phyloP scores from a whole-genome alignment of 92 coral and sea anemone genomes.

The Hydrozoanthus gracilis region DNA sequence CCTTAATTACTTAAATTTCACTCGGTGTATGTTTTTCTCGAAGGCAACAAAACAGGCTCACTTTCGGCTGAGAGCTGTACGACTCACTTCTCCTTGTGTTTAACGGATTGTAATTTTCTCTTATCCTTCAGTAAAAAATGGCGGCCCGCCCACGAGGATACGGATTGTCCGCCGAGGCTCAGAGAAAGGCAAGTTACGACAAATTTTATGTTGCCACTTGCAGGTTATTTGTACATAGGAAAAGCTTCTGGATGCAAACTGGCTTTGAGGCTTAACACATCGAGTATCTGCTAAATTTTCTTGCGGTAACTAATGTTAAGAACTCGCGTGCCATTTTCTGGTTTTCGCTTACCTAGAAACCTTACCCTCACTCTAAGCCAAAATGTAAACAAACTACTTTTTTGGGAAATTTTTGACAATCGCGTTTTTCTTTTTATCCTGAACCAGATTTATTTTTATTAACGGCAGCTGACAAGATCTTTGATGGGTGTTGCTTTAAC shows the following conservation, averaged over 20 bases:
- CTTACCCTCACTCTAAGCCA: neutral
- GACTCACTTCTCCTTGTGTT: too few relatives aligned
- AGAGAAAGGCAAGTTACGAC: slow-evolving; percentile 8
- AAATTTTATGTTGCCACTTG: too few relatives aligned
- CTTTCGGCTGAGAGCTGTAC: neutral
- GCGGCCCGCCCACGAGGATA: slow-evolving; percentile 19
- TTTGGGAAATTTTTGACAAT: neutral
- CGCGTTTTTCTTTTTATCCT: neutral
- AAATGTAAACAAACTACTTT: neutral
- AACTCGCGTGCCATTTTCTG: neutral
- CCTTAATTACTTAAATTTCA: neutral
- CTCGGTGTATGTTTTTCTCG: neutral
- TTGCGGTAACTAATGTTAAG: neutral
- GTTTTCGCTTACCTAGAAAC: neutral
- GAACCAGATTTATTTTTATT: neutral
- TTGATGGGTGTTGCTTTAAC: neutral
- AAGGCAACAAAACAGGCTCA: neutral
- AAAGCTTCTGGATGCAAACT: neutral
- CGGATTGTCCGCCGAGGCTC: slow-evolving; percentile 10
- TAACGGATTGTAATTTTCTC: neutral
- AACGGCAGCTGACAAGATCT: neutral
- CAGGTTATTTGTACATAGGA: neutral
- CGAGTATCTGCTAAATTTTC: neutral
- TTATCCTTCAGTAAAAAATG: neutral
- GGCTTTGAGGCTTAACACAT: neutral